A percentile compares a stretch with the other conserved stretches of the same genome.
Conservation (phyloP, 2,797 vertebrate genomes). For the Leptodactylus fallax region DNA sequence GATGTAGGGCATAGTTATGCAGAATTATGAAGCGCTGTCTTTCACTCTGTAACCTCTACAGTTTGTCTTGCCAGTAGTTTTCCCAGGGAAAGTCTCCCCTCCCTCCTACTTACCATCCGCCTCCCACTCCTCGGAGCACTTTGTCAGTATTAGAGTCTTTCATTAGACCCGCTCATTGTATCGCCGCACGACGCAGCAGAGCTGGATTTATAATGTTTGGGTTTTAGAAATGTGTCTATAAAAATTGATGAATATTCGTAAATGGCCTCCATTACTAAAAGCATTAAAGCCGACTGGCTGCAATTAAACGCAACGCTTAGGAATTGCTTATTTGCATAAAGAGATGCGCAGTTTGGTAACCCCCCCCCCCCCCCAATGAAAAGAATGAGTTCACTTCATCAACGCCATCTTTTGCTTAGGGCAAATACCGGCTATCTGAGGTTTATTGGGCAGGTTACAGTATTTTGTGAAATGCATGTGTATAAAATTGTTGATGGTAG, state of each 20-base stretch:
- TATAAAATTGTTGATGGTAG: too few species aligned
- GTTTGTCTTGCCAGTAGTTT: conserved; percentile 21
- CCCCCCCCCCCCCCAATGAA: neutral
- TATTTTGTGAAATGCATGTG: too few species aligned
- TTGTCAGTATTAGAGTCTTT: conserved; percentile 13
- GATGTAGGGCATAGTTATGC: conserved; percentile 4
- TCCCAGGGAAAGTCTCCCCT: neutral
- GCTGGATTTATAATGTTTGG: conserved; percentile 16
- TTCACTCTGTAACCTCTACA: conserved; percentile 35
- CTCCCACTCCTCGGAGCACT: neutral
- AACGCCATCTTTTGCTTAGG: neutral
- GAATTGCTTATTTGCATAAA: conserved; percentile 28
- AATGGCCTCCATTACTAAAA: conserved; percentile 49
- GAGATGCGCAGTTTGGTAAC: neutral
- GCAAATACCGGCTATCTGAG: too few species aligned
- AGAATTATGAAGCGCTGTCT: conserved; percentile 35
- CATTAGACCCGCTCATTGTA: conserved; percentile 27
- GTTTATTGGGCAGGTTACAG: too few species aligned
- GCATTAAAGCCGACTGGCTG: conserved; percentile 19
- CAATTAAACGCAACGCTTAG: conserved; percentile 43
- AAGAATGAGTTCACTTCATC: neutral
- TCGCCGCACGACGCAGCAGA: neutral
- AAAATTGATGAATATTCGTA: conserved; percentile 38
- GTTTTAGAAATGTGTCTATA: conserved; percentile 35
- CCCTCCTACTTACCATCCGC: conserved; percentile 1